Conservation (phyloP, 2,113 vertebrate genomes). For the Melanocharis versteri region DNA sequence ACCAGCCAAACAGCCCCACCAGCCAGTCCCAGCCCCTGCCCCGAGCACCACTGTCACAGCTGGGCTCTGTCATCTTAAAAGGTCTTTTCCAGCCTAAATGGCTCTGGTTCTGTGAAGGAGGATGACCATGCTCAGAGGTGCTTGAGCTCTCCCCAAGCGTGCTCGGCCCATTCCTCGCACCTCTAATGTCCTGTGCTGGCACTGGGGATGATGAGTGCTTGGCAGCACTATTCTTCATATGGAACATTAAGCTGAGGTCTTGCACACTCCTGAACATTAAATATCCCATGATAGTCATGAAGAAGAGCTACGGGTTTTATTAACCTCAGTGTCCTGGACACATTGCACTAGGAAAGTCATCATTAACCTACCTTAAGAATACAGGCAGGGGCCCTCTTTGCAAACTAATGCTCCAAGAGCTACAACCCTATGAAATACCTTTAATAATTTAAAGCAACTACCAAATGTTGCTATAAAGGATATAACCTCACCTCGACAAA, state of each 20-base stretch:
- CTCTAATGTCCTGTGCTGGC: constrained; percentile 54
- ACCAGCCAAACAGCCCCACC: neutral
- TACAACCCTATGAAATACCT: constrained; percentile 66
- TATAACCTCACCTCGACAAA: constrained; percentile 69
- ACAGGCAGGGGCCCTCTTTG: constrained; percentile 61
- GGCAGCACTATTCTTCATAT: constrained; percentile 75
- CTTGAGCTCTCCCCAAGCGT: neutral
- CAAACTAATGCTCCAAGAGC: constrained; percentile 60
- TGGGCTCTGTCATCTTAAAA: neutral
- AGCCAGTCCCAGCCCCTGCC: neutral
- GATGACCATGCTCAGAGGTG: neutral
- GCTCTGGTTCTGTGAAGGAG: neutral
- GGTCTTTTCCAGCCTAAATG: neutral
- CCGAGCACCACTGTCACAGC: neutral
- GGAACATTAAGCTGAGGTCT: constrained; percentile 79
- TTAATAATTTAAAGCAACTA: constrained; percentile 79
- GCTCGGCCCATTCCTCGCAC: constrained; percentile 18
- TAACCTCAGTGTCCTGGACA: constrained; percentile 79
- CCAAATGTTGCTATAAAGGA: constrained; percentile 76
- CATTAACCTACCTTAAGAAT: constrained; percentile 79
- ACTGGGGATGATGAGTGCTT: constrained; percentile 66
- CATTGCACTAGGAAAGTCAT: constrained; percentile 52
- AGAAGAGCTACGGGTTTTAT: constrained; percentile 84
- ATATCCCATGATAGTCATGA: constrained; percentile 79
- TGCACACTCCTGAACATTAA: constrained; percentile 77